Evolutionary conservation across 2,888 invertebrate genomes (phyloP).

Genomic region (Cephus pulcher): DNA sequence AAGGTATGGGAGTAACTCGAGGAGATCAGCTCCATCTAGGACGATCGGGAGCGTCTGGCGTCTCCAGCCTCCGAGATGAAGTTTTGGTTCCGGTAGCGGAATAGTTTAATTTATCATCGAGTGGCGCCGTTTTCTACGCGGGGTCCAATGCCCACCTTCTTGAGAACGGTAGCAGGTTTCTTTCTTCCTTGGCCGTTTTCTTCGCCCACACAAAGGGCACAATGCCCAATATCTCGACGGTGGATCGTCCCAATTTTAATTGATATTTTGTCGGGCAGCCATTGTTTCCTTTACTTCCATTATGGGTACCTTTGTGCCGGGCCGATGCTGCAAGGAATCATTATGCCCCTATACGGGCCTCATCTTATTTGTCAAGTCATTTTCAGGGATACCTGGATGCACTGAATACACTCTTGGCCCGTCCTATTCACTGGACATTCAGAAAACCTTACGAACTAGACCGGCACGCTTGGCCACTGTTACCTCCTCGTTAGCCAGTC

Average conservation of each 20-base stretch:
- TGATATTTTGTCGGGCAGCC: conserved; percentile 48
- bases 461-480: conserved; percentile 2
- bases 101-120: not conserved
- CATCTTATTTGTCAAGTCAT: conserved; percentile 51
- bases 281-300: conserved; percentile 40
- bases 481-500: conserved; percentile 3
- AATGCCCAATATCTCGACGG: conserved; percentile 8
- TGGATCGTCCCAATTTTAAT: conserved; percentile 45
- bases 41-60: not conserved
- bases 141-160: not conserved
- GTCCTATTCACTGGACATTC: not conserved
- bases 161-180: not conserved
- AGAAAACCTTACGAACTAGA: not conserved
- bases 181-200: conserved; percentile 2
- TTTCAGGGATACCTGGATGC: conserved; percentile 38
- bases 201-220: not conserved
- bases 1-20: not conserved
- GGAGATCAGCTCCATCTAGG: not conserved
- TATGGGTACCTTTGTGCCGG: conserved; percentile 43
- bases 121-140: conserved; percentile 4
- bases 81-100: not conserved
- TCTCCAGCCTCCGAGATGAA: not conserved
- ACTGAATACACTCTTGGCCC: conserved; percentile 6
- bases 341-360: conserved; percentile 33
- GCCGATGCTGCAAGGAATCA: conserved; percentile 46